Base-by-base conservation (phyloP, 2,113 vertebrate species). In the Anser cygnoides region DNA sequence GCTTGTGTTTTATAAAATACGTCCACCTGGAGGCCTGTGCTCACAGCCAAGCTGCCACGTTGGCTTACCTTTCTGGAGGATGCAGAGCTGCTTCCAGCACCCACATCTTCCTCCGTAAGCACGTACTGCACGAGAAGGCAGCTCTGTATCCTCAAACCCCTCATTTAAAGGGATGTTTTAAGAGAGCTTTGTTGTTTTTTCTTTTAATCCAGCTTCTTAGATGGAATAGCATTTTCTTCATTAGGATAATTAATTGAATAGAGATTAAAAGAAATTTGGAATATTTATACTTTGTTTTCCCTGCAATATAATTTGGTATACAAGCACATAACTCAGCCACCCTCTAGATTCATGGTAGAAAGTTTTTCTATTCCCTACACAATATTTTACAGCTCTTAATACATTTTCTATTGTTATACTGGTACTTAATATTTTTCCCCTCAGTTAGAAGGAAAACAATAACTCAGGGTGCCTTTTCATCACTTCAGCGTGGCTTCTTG, bases 61-160 rank as follows among this genome's bases (percentile, higher is more conserved):
- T 59, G n/a, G 10, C 22, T 9, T 66, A 13, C 1, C 33, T 10
- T n/a, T 52, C 54, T 1, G 1, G 76, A 33, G 55, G 28, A 55
- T 26, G 25, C 63, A 59, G 58, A 41, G 5, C 62, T 63, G 71
- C 67, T 55, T 28, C 26, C 15, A 3, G 29, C 14, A 39, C 1
- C 3, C 52, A 28, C 25, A 8, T 21, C 55, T 43, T 17, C 65
- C 15, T 16, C 85, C 80, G 28, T 1, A 11, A 57, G 21, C 14
- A 10, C 6, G 6, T 29, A 12, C 0, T 0, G 16, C 20, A 26
- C 0, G 16, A 71, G 55, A 17, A 50, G 59, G n/a, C 26, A 15
- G 11, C 1, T 49, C 4, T 57, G 2, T 9, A 37, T 22, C 46
- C 44, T 44, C 65, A 39, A 31, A 15, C 2, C 17, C 49, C 4